Evolutionary conservation across 2,113 vertebrate species (phyloP), one percentile per base, ranked within the genome.

Genomic region (Ammodramus savannarum): DNA sequence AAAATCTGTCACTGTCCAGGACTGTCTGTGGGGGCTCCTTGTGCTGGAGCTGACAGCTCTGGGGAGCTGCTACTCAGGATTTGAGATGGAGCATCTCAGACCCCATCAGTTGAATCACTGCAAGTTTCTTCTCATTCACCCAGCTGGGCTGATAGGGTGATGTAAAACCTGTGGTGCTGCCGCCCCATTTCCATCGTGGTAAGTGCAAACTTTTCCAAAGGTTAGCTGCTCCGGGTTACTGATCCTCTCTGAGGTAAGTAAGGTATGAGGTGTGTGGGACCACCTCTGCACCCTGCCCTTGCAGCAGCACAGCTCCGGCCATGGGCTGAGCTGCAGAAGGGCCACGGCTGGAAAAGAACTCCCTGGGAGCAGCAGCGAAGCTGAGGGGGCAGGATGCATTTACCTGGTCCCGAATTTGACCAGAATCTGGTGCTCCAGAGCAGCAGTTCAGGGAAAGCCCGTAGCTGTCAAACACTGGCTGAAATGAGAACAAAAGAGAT

Each of bases 1-100:
- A 1, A 66, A 75, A 61, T 46, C 51, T 2, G 0, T 27, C 55
- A 7, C 7, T 1, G 6, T 38, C 41, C 66, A 31, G 2, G 3
- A 8, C 62, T 15, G 52, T 3, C 29, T 5, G 5, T 10, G 38
- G 16, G 18, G 22, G 26, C 14, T 39, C n/a, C 38, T 71, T 2
- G 0, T 9, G 32, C 21, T 12, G 7, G 54, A 83, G 36, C 49
- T 59, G 63, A 14, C 27, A 48, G 52, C 48, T 49, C 26, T 1
- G 5, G 38, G 43, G 23, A 59, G 31, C 44, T 67, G 76, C 63
- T 44, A 3, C 12, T 46, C 23, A 8, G 18, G 18, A 26, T 84
- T 36, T 34, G 78, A 44, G 63, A 57, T 5, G 38, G 66, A 88
- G 20, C 72, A 36, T 46, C 75, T 61, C 46, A 16, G 20, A 14